These are phyloP conservation scores for Mesocentrotus franciscanus DNA, from an alignment of 53 echinoderm and acorn worm species.

Conservation along the genomic window DNA sequence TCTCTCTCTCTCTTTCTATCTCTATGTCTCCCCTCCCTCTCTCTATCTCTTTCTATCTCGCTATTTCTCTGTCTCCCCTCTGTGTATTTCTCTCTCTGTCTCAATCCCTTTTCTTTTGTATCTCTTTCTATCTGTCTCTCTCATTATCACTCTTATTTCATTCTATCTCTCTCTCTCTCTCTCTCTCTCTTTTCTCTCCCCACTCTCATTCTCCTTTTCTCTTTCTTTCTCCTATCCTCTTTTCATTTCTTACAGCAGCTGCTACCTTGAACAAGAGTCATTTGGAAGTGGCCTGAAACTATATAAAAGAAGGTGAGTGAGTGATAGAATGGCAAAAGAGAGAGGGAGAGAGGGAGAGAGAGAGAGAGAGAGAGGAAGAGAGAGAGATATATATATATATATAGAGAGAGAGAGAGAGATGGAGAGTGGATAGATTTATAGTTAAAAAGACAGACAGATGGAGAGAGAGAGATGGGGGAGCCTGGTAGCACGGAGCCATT, in stretches of 20 bases:
- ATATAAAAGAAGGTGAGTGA: background rate
- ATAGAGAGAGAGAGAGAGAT: background rate
- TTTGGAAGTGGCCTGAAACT: background rate
- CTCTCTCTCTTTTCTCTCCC: too few relatives aligned
- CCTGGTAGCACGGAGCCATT: background rate
- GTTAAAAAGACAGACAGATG: background rate
- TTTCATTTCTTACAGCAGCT: background rate
- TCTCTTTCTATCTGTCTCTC: too few relatives aligned
- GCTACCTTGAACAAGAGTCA: background rate
- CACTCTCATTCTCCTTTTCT: background rate
- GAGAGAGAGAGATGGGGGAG: conserved; percentile 12
- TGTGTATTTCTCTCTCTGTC: too few relatives aligned
- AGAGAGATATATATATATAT: background rate
- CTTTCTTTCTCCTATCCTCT: background rate
- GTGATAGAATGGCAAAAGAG: background rate
- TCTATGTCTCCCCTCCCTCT: background rate
- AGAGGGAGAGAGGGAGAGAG: background rate
- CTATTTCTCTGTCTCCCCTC: too few relatives aligned
- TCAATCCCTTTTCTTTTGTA: too few relatives aligned
- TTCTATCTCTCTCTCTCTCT: too few relatives aligned
- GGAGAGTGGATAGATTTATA: background rate
- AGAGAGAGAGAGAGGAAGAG: background rate
- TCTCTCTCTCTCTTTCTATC: background rate
- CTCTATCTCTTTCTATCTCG: too few relatives aligned
- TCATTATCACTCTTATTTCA: too few relatives aligned